phyloP scores from a whole-genome alignment of 2,888 invertebrate genomes.

The Liopterus haemorrhoidalis region DNA sequence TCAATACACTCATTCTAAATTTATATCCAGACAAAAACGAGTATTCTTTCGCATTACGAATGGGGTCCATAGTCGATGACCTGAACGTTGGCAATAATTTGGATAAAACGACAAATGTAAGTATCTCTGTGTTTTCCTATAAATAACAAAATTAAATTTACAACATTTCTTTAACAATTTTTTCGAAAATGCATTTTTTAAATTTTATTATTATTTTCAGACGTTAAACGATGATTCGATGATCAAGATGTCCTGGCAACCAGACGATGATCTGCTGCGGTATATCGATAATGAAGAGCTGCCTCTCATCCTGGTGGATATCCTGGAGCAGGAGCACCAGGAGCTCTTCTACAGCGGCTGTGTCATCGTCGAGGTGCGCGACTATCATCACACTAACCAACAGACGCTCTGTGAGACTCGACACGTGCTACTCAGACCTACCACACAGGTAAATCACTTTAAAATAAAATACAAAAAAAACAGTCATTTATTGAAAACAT shows the following conservation, averaged over 20 bases:
- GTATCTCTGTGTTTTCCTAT: background rate
- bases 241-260: slow-evolving; percentile 73
- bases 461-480: background rate
- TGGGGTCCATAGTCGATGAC: slow-evolving; percentile 20
- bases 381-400: slow-evolving; percentile 77
- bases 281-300: slow-evolving; percentile 88
- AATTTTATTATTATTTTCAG: slow-evolving; percentile 9
- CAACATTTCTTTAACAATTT: background rate
- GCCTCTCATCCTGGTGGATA: slow-evolving; percentile 78
- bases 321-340: slow-evolving; percentile 75
- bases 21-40: slow-evolving; percentile 89
- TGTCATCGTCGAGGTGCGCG: slow-evolving; percentile 84
- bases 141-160: background rate
- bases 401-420: slow-evolving; percentile 73
- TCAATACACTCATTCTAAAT: slow-evolving; percentile 85
- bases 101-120: slow-evolving; percentile 15
- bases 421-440: slow-evolving; percentile 81
- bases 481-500: background rate
- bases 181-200: slow-evolving; percentile 1
- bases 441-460: slow-evolving; percentile 62
- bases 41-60: slow-evolving; percentile 56
- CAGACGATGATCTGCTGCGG: slow-evolving; percentile 78
- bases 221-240: slow-evolving; percentile 39
- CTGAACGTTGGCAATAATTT: slow-evolving; percentile 16
- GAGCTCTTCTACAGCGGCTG: slow-evolving; percentile 88